Base-by-base conservation (phyloP, 2,113 vertebrate genomes). In the Pangasianodon hypophthalmus region DNA sequence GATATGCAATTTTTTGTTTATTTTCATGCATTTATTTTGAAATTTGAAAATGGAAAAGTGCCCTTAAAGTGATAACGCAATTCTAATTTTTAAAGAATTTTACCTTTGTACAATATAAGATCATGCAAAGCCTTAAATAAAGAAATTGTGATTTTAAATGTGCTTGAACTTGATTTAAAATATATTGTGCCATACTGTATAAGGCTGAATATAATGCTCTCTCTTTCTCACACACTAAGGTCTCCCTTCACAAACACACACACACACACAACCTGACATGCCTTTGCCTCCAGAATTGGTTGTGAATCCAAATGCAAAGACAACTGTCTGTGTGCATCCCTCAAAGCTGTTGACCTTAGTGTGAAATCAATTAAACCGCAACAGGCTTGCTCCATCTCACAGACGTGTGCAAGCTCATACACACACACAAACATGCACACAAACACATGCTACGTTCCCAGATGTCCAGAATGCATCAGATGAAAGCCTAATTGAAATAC, bases 121-220 rank as follows among this genome's bases (percentile, higher is more conserved):
- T 26, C 71, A 87, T 84, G 77, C 75, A 86, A 87, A 87, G 41
- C 64, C n/a, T 86, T 32, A 90, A 92, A 92, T 92, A 92, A 92
- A 91, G 84, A 87, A 44, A 50, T 75, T 75, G 41, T 75, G 48
- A 87, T 80, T 82, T 52, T n/a, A 86, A 86, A 58, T 54, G 29
- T 50, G 71, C 37, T 29, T 69, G 50, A n/a, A 44, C 5, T 64
- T 44, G 19, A 19, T 41, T 84, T 85, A 46, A 62, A 64, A 46
- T 24, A 19, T 18, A n/a, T n/a, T 29, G 29, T 37, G 37, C 37
- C 37, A 37, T 37, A 37, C 37, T 37, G 37, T 37, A 37, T 37
- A 37, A 37, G 37, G 37, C 37, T 14, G 13, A 54, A 54, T 54
- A 2, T 54, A 54, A 54, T 54, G 11, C 52, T 54, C 11, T 54